phyloP scores from a whole-genome alignment of 2,888 invertebrate species.

The Linyphia triangularis region DNA sequence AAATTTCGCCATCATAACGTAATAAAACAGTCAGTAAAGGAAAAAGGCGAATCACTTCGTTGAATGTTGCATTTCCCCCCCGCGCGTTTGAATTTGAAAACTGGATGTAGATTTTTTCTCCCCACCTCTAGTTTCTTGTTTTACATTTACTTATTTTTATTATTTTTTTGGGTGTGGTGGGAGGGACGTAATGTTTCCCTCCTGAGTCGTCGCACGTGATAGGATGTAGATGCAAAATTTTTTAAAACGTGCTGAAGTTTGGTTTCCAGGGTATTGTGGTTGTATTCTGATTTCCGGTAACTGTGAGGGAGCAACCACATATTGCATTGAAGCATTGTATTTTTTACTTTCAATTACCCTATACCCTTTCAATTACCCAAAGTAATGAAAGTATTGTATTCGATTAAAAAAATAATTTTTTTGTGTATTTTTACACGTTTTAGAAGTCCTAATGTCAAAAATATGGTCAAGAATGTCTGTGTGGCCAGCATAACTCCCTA shows the following conservation, averaged over 20 bases:
- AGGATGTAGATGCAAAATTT: constrained; percentile 62
- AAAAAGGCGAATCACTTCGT: constrained; percentile 68
- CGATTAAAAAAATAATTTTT: too few species aligned
- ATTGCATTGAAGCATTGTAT: background rate
- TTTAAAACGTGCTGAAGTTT: constrained; percentile 73
- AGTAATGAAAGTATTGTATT: too few species aligned
- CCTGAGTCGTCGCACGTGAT: constrained; percentile 58
- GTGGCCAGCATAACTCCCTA: too few species aligned
- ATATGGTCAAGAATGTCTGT: too few species aligned
- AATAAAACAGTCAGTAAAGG: constrained; percentile 75
- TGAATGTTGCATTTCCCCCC: constrained; percentile 50
- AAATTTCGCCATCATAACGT: constrained; percentile 74
- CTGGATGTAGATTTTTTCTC: background rate
- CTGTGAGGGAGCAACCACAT: constrained; percentile 18
- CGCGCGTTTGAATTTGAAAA: constrained; percentile 40
- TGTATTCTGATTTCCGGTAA: constrained; percentile 48
- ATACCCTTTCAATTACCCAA: too few species aligned
- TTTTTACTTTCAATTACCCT: too few species aligned
- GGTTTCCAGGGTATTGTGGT: constrained; percentile 55
- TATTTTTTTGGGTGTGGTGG: constrained; percentile 4
- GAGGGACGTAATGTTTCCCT: constrained; percentile 54
- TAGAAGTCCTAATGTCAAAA: too few species aligned
- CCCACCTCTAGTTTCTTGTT: background rate
- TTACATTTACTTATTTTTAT: constrained; percentile 58
- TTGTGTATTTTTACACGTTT: too few species aligned